phyloP scores from a whole-genome alignment of 2,888 invertebrate genomes.

The Papilio protenor region DNA sequence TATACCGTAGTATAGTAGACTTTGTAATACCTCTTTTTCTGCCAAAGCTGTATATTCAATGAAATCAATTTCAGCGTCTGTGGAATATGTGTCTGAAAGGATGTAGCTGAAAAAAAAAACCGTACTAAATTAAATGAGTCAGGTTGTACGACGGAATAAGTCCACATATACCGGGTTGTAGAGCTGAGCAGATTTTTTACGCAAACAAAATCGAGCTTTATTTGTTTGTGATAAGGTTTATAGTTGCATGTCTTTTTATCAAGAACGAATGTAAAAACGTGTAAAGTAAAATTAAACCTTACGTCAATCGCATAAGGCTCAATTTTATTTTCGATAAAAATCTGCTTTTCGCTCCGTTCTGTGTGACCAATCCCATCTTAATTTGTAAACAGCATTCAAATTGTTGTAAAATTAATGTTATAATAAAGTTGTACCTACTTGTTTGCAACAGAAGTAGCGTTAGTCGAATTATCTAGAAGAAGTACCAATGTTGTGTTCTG shows the following conservation, averaged over 20 bases:
- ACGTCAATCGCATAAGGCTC: too few species aligned
- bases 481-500: conserved; percentile 62
- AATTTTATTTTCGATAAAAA: too few species aligned
- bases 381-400: neutral
- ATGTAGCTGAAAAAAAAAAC: conserved; percentile 61
- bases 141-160: neutral
- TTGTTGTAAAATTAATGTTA: neutral
- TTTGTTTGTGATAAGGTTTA: too few species aligned
- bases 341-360: too few species aligned
- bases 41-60: conserved; percentile 65
- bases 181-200: too few species aligned
- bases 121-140: neutral
- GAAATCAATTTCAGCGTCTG: conserved; percentile 50
- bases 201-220: too few species aligned
- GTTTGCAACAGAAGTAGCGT: conserved; percentile 60
- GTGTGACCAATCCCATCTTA: too few species aligned
- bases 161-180: too few species aligned
- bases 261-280: too few species aligned
- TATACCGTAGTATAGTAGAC: too few species aligned
- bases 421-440: conserved; percentile 56
- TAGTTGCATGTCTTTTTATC: too few species aligned
- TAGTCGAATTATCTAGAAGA: conserved; percentile 57
- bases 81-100: conserved; percentile 63
- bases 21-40: conserved; percentile 56
- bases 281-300: too few species aligned